Evolutionary conservation across 2,797 vertebrate species (phyloP), one percentile per base, ranked within the genome.

Genomic region (Poecile montanus): DNA sequence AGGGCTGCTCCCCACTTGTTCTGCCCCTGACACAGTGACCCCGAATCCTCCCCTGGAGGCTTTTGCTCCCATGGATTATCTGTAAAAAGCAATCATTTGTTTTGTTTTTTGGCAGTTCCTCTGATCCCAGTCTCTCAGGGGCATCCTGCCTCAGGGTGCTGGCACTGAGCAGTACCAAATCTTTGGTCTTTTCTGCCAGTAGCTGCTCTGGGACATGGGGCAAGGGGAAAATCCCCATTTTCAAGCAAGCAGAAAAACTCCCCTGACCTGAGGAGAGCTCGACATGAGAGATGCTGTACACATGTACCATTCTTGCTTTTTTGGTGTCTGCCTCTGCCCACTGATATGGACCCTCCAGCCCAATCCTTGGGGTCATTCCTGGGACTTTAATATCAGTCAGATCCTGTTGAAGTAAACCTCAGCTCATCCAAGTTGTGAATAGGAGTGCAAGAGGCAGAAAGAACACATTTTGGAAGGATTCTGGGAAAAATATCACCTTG

Each of bases 271-370:
- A 77, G 62, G 38, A 48, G 2, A 62, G 27, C 5, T 25, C 0
- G 0, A 36, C 7, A 13, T 15, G 13, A 57, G 62, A 18, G 30
- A 40, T 36, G 13, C 32, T 5, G 13, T 5, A 57, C 27, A 14
- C 8, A 16, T 36, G 22, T 3, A 9, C 12, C 3, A 4, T 32
- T 82, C 45, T 57, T 53, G 54, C 4, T 34, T 32, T 66, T 62
- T 29, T 48, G n/a, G 16, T 54, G 17, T 30, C n/a, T 91, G 44
- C 13, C 53, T 84, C 68, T 63, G 57, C 68, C 3, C 54, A n/a
- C 22, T 11, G 34, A 32, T 19, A 36, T 15, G 40, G 34, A 53
- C 12, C 16, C 25, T 51, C 4, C 3, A 10, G 56, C 51, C 62
- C 70, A 70, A 3, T 11, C 21, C 1, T 1, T 29, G 18, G 38